Evolutionary conservation across 2,797 vertebrate genomes (phyloP), one percentile per base, ranked within the genome.

Genomic region (Ciconia nigra): DNA sequence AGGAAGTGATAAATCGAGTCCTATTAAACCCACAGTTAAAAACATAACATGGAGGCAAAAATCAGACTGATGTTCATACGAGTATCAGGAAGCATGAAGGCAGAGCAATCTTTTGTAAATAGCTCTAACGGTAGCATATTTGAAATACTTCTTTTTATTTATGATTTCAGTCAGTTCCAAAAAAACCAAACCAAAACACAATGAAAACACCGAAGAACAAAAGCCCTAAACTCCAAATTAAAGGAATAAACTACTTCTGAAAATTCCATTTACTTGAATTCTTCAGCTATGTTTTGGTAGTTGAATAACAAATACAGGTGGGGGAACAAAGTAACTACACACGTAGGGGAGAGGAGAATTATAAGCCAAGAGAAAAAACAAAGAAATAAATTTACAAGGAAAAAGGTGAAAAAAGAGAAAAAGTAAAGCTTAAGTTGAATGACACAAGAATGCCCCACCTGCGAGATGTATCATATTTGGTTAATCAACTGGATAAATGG

Each of bases 121-220:
- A 42, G 19, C 16, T 82, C 25, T 31, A 51, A 12, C 0, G 0
- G 3, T 2, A 52, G 5, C 2, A 9, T 25, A 51, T 22, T 66
- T 57, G 15, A 78, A 89, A 71, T 19, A 13, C 0, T 49, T 46
- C 2, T 21, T 57, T 59, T 51, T 63, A 46, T 42, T 62, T 74
- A 16, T 39, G 5, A 15, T 70, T 78, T 77, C 17, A n/a, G 25
- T 31, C 10, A 28, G 5, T 63, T 61, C 5, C 15, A 54, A 62
- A 76, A 25, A 49, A 42, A 22, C 49, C 15, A 62, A 19, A 29
- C 37, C 15, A 15, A 13, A 49, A 20, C 15, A 22, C 6, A 54
- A 13, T 5, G 9, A 35, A 57, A 10, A 29, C 26, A 26, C 9
- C 25, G 19, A 19, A 5, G 8, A 19, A 37, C 10, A 62, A 52